Conservation (phyloP, 2,797 vertebrate genomes). For the Sebastes steindachneri region DNA sequence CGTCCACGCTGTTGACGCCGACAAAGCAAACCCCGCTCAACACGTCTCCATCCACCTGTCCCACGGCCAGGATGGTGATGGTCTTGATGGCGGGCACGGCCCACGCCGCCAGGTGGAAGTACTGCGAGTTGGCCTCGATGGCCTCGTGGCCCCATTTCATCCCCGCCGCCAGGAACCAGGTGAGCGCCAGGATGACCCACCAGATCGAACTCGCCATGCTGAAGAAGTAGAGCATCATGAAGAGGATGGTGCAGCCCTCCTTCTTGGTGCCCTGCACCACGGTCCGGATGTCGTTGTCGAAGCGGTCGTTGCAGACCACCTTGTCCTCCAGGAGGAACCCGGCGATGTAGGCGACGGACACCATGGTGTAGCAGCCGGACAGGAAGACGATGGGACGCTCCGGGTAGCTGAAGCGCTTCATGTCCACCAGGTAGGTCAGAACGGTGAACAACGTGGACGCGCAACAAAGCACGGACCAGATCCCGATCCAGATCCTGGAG, state of each 20-base stretch:
- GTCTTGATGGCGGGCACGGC: constrained; percentile 96
- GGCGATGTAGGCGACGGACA: constrained; percentile 93
- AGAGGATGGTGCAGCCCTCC: constrained; percentile 96
- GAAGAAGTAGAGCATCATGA: constrained; percentile 98
- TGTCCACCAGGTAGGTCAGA: constrained; percentile 96
- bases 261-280: constrained; percentile 97
- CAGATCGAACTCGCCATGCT: constrained; percentile 98
- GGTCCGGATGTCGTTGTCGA: constrained; percentile 91
- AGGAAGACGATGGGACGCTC: constrained; percentile 97
- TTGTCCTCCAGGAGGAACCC: constrained; percentile 93
- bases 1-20: constrained; percentile 93
- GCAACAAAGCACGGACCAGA: constrained; percentile 95
- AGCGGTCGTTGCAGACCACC: constrained; percentile 93
- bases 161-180: constrained; percentile 95
- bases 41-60: constrained; percentile 94
- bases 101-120: constrained; percentile 96
- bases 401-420: constrained; percentile 96
- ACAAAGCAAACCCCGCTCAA: constrained; percentile 95
- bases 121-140: constrained; percentile 97
- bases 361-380: constrained; percentile 95
- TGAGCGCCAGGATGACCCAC: constrained; percentile 96
- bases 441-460: constrained; percentile 96
- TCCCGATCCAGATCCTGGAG: constrained; percentile 93
- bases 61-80: constrained; percentile 93
- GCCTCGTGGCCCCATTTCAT: constrained; percentile 99